Percentiles rank a stretch among this genome's conserved stretches.
Conservation (phyloP, 2,113 vertebrate genomes). For the Oxygymnocypris stewartii region DNA sequence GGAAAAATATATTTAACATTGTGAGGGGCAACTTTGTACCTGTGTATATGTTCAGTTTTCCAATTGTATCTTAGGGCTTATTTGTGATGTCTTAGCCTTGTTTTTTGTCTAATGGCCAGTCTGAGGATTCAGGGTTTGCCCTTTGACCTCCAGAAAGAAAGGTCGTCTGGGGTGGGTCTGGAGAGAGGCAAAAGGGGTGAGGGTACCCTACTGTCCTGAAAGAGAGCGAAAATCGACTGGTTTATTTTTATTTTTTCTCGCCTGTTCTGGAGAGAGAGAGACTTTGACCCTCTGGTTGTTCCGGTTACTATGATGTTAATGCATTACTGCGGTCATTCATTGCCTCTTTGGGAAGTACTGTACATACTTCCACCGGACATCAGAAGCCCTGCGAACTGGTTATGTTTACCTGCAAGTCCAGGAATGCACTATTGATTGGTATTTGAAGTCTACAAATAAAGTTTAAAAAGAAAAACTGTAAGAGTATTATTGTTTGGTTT, state of each 20-base stretch:
- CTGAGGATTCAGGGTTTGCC: conserved; percentile 49
- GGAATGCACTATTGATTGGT: conserved; percentile 77
- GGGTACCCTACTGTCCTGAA: conserved; percentile 42
- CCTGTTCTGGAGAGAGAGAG: conserved; percentile 49
- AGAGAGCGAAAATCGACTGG: conserved; percentile 36
- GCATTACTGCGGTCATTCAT: conserved; percentile 17
- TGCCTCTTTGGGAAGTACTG: conserved; percentile 37
- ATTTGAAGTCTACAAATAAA: conserved; percentile 75
- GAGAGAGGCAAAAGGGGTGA: conserved; percentile 37
- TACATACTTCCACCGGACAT: conserved; percentile 59
- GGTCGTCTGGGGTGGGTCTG: conserved; percentile 5
- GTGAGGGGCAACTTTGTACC: conserved; percentile 58
- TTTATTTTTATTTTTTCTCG: conserved; percentile 34
- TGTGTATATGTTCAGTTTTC: conserved; percentile 44
- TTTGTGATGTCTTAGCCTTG: conserved; percentile 49
- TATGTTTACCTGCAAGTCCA: conserved; percentile 70
- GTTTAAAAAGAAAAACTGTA: conserved; percentile 63
- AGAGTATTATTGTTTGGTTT: conserved; percentile 24
- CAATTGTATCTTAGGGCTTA: conserved; percentile 40
- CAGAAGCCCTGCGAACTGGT: conserved; percentile 63
- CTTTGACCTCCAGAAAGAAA: conserved; percentile 53
- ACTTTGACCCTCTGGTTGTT: conserved; percentile 53
- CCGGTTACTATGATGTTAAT: conserved; percentile 46
- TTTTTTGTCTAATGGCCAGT: conserved; percentile 37
- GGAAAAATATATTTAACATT: conserved; percentile 44